These are phyloP conservation scores for Philopotamus ludificatus DNA, from an alignment of 1,140 invertebrate species.

Conservation along the genomic window DNA sequence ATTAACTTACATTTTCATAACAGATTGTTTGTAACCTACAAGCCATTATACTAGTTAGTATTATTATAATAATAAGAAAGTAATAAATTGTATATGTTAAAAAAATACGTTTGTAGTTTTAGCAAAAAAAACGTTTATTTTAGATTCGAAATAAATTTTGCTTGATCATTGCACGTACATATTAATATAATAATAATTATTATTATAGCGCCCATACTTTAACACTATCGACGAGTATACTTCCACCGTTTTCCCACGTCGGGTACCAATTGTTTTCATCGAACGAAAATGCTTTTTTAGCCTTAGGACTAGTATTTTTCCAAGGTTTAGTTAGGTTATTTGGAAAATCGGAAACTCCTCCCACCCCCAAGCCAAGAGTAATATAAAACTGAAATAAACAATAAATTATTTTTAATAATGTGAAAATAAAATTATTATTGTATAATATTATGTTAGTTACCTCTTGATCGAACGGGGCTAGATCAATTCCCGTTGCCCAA, in stretches of 20 bases:
- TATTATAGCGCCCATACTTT: constrained; percentile 42
- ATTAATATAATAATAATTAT: no score
- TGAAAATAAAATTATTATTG: neutral
- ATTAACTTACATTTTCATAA: no score
- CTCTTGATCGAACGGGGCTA: constrained; percentile 72
- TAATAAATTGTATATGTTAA: no score
- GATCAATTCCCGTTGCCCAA: constrained; percentile 46
- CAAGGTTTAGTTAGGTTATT: constrained; percentile 55
- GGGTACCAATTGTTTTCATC: constrained; percentile 9
- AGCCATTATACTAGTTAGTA: no score
- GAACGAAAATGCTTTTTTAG: constrained; percentile 40
- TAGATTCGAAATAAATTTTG: no score
- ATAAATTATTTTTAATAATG: neutral
- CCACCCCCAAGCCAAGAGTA: constrained; percentile 57
- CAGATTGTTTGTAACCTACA: no score
- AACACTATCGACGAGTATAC: constrained; percentile 40
- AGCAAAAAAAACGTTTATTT: no score
- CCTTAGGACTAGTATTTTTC: no score
- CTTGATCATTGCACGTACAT: no score
- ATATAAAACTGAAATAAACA: constrained; percentile 57
- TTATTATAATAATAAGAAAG: no score
- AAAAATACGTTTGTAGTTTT: no score
- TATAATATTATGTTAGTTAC: constrained; percentile 55
- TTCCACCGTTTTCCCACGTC: constrained; percentile 25
- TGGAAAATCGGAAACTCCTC: constrained; percentile 57